Conservation (phyloP, 2,888 invertebrate genomes). For the Himalopsyche kuldschensis region DNA sequence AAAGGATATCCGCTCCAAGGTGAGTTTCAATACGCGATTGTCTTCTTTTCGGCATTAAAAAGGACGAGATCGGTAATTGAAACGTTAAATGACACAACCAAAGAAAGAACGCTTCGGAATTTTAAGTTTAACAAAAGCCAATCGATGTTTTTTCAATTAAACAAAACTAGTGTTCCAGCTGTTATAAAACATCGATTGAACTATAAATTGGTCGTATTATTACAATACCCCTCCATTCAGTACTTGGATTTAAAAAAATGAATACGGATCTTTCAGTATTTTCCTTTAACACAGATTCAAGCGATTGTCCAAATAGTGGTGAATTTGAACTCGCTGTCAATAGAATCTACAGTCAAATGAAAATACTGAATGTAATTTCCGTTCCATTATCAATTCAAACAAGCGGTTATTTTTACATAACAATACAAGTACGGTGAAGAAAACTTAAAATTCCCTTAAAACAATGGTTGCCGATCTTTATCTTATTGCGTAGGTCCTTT, state of each 20-base stretch:
- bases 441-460: background rate
- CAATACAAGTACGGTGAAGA: background rate
- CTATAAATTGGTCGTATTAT: too few species aligned
- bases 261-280: background rate
- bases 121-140: background rate
- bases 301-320: background rate
- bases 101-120: background rate
- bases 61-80: background rate
- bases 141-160: too few species aligned
- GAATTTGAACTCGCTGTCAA: background rate
- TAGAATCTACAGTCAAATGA: background rate
- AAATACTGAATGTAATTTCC: background rate
- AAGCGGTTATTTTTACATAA: background rate
- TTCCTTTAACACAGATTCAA: background rate
- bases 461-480: background rate
- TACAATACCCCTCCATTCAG: too few species aligned
- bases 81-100: background rate
- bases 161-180: too few species aligned
- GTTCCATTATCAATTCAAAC: background rate
- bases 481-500: background rate
- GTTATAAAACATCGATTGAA: too few species aligned
- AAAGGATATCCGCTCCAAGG: constrained; percentile 70
- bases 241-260: too few species aligned
- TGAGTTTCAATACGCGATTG: constrained; percentile 44
- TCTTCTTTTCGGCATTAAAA: background rate